Conservation (phyloP, 2,888 invertebrate genomes). For the Xiphydria camelus region DNA sequence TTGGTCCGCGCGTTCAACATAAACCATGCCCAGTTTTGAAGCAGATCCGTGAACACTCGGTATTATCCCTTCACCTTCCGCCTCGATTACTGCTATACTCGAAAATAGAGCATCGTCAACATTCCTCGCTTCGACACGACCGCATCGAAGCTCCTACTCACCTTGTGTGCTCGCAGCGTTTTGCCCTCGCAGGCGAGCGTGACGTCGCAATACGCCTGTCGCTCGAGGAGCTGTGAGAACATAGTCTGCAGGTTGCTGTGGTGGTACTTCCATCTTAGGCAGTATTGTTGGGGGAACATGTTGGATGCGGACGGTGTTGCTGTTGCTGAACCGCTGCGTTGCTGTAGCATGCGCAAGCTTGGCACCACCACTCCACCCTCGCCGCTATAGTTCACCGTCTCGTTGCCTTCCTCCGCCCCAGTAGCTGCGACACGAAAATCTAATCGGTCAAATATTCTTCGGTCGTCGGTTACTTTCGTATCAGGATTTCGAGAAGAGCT, state of each 20-base stretch:
- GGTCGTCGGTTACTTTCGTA: too few relatives aligned
- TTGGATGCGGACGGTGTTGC: constrained; percentile 43
- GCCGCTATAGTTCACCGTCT: constrained; percentile 30
- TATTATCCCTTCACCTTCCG: too few relatives aligned
- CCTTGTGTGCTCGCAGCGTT: constrained; percentile 74
- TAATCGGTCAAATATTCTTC: too few relatives aligned
- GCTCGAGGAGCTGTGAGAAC: constrained; percentile 83
- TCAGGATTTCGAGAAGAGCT: too few relatives aligned
- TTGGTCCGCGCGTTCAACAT: too few relatives aligned
- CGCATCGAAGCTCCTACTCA: too few relatives aligned
- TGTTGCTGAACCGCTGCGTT: constrained; percentile 43
- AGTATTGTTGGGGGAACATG: constrained; percentile 89
- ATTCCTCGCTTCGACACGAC: too few relatives aligned
- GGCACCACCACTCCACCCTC: constrained; percentile 24
- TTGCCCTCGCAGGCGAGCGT: constrained; percentile 86
- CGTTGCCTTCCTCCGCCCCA: constrained; percentile 30
- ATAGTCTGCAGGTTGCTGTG: constrained; percentile 87
- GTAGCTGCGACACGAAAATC: constrained; percentile 25
- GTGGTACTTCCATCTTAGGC: constrained; percentile 90
- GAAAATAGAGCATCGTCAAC: too few relatives aligned
- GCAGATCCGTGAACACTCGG: too few relatives aligned
- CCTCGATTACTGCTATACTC: too few relatives aligned
- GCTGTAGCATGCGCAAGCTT: constrained; percentile 49
- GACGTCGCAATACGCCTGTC: constrained; percentile 89
- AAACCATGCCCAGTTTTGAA: too few relatives aligned